Evolutionary conservation across 1,140 invertebrate genomes (phyloP), one percentile per base, ranked within the genome.

Genomic region (Littorina saxatilis): DNA sequence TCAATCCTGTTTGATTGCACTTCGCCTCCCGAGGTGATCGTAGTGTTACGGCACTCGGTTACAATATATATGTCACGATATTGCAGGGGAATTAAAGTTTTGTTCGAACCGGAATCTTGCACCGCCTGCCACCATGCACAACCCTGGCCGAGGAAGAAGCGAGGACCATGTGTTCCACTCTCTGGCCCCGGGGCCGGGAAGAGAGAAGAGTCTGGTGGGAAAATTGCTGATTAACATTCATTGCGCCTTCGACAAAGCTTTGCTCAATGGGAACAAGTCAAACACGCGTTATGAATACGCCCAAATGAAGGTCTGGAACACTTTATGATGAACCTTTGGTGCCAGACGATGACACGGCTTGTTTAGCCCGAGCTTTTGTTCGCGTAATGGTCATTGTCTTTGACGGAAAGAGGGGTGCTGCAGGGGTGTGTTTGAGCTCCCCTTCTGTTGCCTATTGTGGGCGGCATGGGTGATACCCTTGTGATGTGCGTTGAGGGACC

Each of bases 251-350:
- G 37, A 52, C 50, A n/a, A 68, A 37, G 43, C n/a, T 58, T 77
- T 58, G 29, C 50, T 35, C 50, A 77, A 37, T 17, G 75, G 32
- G 73, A 52, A 1, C 68, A 72, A 55, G 75, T 61, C 75, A 77
- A 77, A 77, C 75, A 77, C 17, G 23, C 52, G 52, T 77, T 77
- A 77, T 77, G 75, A 77, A 77, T 37, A 39, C 35, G 29, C 37
- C 3, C 5, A 61, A 77, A 35, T 50, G 75, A 40, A 39, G 50
- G 13, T 15, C 17, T 17, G 39, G 20, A 66, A 11, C n/a, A 72
- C 68, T 72, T 35, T 47, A 0, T 17, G 68, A 72, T 40, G 40
- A 40, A 43, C 37, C 58, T 61, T 61, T 68, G 32, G 29, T 20
- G 68, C 40, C 68, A 72, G 40, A 47, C 37, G 68, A 72, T 1